These are phyloP conservation scores for Mormyrops boulengeri DNA, from an alignment of 2,797 vertebrate species.

Conservation along the genomic window DNA sequence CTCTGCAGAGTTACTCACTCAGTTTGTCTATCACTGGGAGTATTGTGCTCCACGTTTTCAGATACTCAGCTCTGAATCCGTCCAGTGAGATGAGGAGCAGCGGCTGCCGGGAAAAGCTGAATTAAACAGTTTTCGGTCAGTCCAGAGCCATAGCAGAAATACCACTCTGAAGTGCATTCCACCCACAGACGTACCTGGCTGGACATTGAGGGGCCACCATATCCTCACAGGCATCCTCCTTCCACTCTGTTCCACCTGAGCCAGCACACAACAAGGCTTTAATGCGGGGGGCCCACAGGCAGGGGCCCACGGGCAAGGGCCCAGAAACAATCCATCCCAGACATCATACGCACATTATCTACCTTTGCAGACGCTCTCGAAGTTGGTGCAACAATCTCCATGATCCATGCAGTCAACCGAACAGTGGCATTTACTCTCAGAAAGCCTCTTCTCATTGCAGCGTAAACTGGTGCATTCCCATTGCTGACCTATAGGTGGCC, in stretches of 20 bases:
- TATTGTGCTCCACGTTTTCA: constrained; percentile 48
- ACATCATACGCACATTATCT: not conserved
- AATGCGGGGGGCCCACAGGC: not conserved
- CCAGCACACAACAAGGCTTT: not conserved
- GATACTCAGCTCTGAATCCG: constrained; percentile 62
- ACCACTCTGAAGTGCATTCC: not conserved
- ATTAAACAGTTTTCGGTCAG: not conserved
- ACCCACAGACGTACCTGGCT: constrained; percentile 37
- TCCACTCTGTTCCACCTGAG: constrained; percentile 55
- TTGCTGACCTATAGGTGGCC: constrained; percentile 41
- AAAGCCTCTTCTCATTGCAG: constrained; percentile 57
- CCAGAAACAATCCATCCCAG: not conserved
- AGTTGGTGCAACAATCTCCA: constrained; percentile 66
- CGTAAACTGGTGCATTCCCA: constrained; percentile 59
- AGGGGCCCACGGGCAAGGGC: not conserved
- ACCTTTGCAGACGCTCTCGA: constrained; percentile 56
- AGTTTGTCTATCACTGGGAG: constrained; percentile 61
- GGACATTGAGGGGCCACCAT: constrained; percentile 47
- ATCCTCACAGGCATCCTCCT: constrained; percentile 54
- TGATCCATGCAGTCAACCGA: constrained; percentile 52
- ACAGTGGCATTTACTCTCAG: constrained; percentile 57
- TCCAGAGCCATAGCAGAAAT: not conserved
- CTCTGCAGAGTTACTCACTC: constrained; percentile 37
- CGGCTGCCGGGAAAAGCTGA: constrained; percentile 51
- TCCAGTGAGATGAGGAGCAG: constrained; percentile 65